Base-by-base conservation (phyloP, 2,888 invertebrate species). In the Cephalotes varians region DNA sequence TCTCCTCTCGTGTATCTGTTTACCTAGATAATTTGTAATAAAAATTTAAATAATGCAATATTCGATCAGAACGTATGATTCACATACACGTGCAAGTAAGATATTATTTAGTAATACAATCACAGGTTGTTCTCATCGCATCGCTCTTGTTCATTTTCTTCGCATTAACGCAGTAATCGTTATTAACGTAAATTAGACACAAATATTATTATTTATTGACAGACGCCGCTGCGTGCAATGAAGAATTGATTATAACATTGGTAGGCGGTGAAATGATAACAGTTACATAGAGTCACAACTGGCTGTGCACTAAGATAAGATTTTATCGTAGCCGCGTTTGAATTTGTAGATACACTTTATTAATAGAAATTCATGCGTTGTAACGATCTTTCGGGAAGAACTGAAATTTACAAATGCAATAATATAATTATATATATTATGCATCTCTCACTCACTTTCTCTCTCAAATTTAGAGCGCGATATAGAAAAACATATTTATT, bases 251-350 rank as follows among this genome's bases (percentile, higher is more conserved):
- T 62, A 15, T 28, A 40, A 60, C 9, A 62, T 10, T 31, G 15
- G 15, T 72, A 72, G 5, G 3, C 4, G 15, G n/a, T 5, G 5
- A 56, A 62, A 62, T 62, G 18, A 25, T 49, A 37, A 74, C 62
- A 62, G 56, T 40, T 56, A 37, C 9, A 49, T 7, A 2, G 2
- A 62, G 25, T 74, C 64, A 74, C 9, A 74, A 64, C 64, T 74
- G 64, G 5, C 25, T 56, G 54, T 56, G 71, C 21, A 74, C 2
- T 0, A 6, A 62, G 74, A 62, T 74, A 64, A 74, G 37, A 74
- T 34, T 49, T 62, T 34, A 62, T 25, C 18, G 10, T 60, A 21
- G 9, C 15, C 15, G 15, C 1, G 15, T 72, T n/a, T 18, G 2
- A 28, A 28, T 56, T n/a, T 54, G 6, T 12, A 25, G 15, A 25